Percentiles rank a stretch among this genome's conserved stretches.
phyloP scores from a whole-genome alignment of 1,140 invertebrate genomes.

The Ridgeia piscesae region DNA sequence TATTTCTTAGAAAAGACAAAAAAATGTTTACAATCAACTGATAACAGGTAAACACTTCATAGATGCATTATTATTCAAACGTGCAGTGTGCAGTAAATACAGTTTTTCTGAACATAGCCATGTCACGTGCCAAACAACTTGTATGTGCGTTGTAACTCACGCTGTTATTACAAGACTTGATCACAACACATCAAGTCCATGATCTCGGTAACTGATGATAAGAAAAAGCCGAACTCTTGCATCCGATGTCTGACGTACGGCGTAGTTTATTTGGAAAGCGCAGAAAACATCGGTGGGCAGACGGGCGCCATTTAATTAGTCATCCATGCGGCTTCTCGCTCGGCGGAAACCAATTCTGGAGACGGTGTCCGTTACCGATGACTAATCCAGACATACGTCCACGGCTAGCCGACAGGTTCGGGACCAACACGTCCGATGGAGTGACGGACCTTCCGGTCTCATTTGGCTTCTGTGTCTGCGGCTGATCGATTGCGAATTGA shows the following conservation, averaged over 20 bases:
- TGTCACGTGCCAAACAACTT: too few relatives aligned
- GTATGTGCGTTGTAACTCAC: neutral
- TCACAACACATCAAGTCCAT: neutral
- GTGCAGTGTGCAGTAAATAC: too few relatives aligned
- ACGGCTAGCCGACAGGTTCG: neutral
- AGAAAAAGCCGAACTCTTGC: constrained; percentile 10
- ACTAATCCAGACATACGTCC: neutral
- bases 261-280: neutral
- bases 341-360: neutral
- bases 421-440: neutral
- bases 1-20: too few relatives aligned
- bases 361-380: neutral
- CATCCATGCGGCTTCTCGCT: neutral
- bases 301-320: neutral
- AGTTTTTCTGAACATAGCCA: too few relatives aligned
- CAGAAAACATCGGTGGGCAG: neutral
- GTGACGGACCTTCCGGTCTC: neutral
- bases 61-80: too few relatives aligned
- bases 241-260: neutral
- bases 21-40: too few relatives aligned
- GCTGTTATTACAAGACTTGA: neutral
- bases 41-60: too few relatives aligned
- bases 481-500: neutral
- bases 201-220: neutral
- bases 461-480: neutral